These are phyloP conservation scores for Ophioderma brevispina DNA, from an alignment of 35 echinoderm and acorn worm species.

Conservation along the genomic window DNA sequence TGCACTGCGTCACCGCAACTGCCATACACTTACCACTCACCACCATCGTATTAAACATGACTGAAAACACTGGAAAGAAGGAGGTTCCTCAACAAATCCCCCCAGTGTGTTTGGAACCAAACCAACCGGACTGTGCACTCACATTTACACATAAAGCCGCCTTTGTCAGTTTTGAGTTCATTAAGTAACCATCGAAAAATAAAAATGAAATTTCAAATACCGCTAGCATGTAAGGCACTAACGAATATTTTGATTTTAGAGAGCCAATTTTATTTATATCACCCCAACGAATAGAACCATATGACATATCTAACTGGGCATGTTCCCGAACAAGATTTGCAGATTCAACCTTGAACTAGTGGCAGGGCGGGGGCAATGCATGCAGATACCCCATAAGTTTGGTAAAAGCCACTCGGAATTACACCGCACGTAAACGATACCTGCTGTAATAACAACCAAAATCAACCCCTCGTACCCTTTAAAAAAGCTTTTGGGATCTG, in stretches of 20 bases:
- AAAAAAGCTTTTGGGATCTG: not conserved
- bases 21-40: not conserved
- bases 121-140: not conserved
- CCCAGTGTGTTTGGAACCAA: not conserved
- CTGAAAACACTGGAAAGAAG: not conserved
- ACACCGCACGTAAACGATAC: not conserved
- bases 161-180: too few relatives aligned
- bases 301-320: too few relatives aligned
- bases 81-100: not conserved
- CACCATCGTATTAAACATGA: not conserved
- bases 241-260: too few relatives aligned
- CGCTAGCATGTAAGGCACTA: too few relatives aligned
- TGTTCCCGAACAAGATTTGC: too few relatives aligned
- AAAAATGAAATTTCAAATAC: too few relatives aligned
- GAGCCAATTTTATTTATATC: not conserved
- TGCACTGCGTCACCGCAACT: not conserved
- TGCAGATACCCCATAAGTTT: too few relatives aligned
- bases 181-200: too few relatives aligned
- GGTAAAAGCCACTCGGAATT: too few relatives aligned
- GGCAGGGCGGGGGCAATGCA: too few relatives aligned
- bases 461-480: not conserved
- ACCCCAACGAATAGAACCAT: too few relatives aligned
- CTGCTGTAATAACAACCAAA: not conserved
- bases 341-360: too few relatives aligned
- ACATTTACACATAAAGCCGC: not conserved